Base-by-base conservation (phyloP, 2,113 vertebrate species). In the Pelmatolapia mariae region DNA sequence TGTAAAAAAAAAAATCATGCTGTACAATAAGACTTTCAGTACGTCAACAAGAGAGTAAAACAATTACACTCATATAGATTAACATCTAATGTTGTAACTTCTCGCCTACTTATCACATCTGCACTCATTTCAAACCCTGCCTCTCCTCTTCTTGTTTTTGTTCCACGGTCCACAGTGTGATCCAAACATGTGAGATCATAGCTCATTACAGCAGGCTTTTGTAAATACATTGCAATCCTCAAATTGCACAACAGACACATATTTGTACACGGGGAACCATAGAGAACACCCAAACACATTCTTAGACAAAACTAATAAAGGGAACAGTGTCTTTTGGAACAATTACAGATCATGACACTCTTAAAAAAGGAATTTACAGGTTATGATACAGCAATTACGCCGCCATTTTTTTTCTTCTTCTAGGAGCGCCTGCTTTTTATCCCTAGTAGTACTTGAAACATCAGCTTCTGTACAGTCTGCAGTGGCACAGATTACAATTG, bases 131-230 rank as follows among this genome's bases (percentile, higher is more conserved):
- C 57, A 54, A 63, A 76, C 87, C 18, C 66, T 13, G 12, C 18
- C 61, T 81, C 68, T 83, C 56, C 31, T 71, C 61, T 19, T 19
- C 59, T 80, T 83, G 61, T 89, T 87, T 87, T 86, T 78, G 33
- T 87, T 80, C 80, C 40, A 33, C 3, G 7, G 76, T 85, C 43
- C 85, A 19, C 7, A 54, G 71, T 56, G 68, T 45, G 63, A 86
- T 85, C 87, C 88, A 91, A 94, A 94, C 84, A 92, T 82, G 87
- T 94, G 94, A 93, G 81, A 81, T 92, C 93, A 93, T 71, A 4
- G 80, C 86, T 84, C 81, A 86, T 93, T 89, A 93, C 86, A 57
- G 50, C 73, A 8, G 71, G 31, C n/a, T 82, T 85, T 88, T 66
- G 89, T 85, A 92, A 94, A 92, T 81, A 81, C 22, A 53, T 22